A percentile compares a stretch with the other conserved stretches of the same genome.
phyloP scores from a whole-genome alignment of 2,113 vertebrate genomes.

The Pollimyrus isidori region DNA sequence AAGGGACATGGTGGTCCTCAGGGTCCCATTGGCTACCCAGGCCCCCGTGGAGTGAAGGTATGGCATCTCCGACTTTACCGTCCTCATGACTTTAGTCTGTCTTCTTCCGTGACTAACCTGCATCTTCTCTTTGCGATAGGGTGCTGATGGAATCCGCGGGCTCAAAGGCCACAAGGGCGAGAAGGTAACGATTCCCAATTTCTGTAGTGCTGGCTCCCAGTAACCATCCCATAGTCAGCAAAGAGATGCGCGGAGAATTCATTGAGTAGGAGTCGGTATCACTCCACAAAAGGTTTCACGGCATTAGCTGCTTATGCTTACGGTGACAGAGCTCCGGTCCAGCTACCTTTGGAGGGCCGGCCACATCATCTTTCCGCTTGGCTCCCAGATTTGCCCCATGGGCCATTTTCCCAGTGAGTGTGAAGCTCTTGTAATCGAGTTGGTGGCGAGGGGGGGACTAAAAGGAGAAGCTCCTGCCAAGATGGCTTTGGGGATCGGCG shows the following conservation, averaged over 20 bases:
- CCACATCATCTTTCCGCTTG: neutral
- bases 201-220: neutral
- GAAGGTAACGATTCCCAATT: constrained; percentile 67
- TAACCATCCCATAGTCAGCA: neutral
- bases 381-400: neutral
- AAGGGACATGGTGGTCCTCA: constrained; percentile 83
- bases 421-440: neutral
- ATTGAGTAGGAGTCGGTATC: neutral
- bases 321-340: neutral
- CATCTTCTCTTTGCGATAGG: constrained; percentile 57
- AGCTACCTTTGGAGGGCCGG: neutral
- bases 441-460: neutral
- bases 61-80: constrained; percentile 1
- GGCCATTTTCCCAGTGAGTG: neutral
- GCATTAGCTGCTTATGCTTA: neutral
- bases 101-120: neutral
- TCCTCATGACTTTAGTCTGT: neutral
- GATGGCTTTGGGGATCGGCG: neutral
- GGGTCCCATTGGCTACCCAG: constrained; percentile 91
- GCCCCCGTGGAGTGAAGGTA: constrained; percentile 95
- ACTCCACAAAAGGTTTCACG: neutral
- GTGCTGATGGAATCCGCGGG: constrained; percentile 89
- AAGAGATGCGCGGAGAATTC: neutral
- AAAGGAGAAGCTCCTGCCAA: neutral
- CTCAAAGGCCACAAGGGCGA: constrained; percentile 94